Evolutionary conservation across 2,797 vertebrate species (phyloP).

Genomic region (Esox masquinongy): DNA sequence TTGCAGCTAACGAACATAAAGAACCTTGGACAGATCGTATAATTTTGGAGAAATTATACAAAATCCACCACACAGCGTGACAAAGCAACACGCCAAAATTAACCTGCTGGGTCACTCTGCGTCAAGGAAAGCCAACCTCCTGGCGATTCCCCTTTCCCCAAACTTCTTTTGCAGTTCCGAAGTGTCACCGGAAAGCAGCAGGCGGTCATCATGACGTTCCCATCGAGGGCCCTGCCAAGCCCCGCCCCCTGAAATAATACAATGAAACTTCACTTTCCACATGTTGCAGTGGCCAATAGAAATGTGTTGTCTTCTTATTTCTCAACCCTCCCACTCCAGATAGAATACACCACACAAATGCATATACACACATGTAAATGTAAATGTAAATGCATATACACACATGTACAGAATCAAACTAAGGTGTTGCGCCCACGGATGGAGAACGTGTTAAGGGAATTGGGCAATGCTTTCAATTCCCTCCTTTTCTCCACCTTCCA

Average conservation of each 20-base stretch:
- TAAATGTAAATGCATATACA: too few relatives aligned
- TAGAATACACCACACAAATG: too few relatives aligned
- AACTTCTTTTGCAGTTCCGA: conserved; percentile 54
- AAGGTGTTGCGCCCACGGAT: too few relatives aligned
- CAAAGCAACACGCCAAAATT: conserved; percentile 7
- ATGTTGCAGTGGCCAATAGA: background rate
- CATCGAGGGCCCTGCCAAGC: background rate
- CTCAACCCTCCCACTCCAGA: too few relatives aligned
- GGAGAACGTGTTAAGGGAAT: too few relatives aligned
- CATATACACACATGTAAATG: too few relatives aligned
- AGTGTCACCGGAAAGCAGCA: conserved; percentile 30
- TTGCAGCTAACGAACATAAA: too few relatives aligned
- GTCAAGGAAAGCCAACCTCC: conserved; percentile 67
- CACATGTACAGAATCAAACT: too few relatives aligned
- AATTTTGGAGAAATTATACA: background rate
- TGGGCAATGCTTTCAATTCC: too few relatives aligned
- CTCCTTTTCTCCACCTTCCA: too few relatives aligned
- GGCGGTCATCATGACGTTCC: background rate
- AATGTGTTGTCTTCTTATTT: too few relatives aligned
- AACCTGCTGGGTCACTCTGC: conserved; percentile 30
- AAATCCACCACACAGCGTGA: too few relatives aligned
- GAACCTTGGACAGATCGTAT: background rate
- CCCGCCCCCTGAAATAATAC: background rate
- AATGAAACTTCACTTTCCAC: background rate
- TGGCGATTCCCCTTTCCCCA: conserved; percentile 61